These are phyloP conservation scores for Tetrapedia diversipes DNA, from an alignment of 2,888 invertebrate species.

Conservation along the genomic window DNA sequence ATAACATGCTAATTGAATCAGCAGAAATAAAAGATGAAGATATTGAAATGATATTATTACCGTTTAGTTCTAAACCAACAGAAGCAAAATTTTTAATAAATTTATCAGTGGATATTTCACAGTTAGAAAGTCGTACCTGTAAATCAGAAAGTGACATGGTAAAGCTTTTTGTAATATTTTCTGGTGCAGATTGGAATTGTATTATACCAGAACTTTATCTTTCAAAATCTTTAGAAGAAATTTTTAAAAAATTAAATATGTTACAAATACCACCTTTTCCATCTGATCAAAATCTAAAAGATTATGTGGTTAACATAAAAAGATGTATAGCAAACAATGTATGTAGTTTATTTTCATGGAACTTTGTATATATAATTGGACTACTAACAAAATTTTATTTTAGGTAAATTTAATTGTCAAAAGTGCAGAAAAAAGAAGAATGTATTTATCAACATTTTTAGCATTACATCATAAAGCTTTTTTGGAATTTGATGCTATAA, in stretches of 20 bases:
- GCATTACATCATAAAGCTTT: conserved; percentile 77
- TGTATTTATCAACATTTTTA: conserved; percentile 74
- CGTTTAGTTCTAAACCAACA: conserved; percentile 81
- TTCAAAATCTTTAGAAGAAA: conserved; percentile 84
- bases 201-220: conserved; percentile 83
- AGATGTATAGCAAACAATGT: conserved; percentile 85
- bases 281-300: conserved; percentile 82
- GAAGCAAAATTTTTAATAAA: conserved; percentile 87
- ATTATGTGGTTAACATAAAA: conserved; percentile 85
- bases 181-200: conserved; percentile 83
- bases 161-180: conserved; percentile 85
- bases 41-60: conserved; percentile 87
- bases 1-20: conserved; percentile 85
- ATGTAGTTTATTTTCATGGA: conserved; percentile 56
- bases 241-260: conserved; percentile 81
- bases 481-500: conserved; percentile 83
- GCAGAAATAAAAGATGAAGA: conserved; percentile 85
- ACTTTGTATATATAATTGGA: conserved; percentile 72
- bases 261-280: conserved; percentile 83
- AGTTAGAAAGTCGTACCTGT: conserved; percentile 85
- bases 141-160: conserved; percentile 84
- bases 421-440: conserved; percentile 56
- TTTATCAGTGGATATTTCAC: conserved; percentile 86
- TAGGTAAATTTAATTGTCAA: conserved; percentile 67
- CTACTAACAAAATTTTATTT: conserved; percentile 37